Evolutionary conservation across 2,113 vertebrate genomes (phyloP), one percentile per base, ranked within the genome.

Genomic region (Neotragus moschatus): DNA sequence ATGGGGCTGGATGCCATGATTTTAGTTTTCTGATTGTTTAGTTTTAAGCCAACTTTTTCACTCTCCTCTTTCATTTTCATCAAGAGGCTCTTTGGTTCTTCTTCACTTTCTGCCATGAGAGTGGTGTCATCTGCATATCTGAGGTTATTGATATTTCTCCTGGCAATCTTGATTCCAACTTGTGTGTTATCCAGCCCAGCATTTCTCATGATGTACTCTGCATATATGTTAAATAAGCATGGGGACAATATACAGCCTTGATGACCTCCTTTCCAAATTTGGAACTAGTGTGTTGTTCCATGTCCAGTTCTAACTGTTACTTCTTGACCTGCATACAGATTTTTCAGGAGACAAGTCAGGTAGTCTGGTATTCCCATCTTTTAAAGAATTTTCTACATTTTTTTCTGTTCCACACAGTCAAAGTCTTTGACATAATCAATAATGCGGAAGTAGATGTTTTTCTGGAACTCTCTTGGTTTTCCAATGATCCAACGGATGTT

Each of bases 401-500:
- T 70, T 1, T 70, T 70, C 5, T 70, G n/a, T 12, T 36, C 19
- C 19, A 70, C n/a, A 70, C 2, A 36, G n/a, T 70, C 63, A 70
- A 70, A 36, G n/a, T 4, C 63, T 70, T 70, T 70, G n/a, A 36
- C 10, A 21, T 12, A 70, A 33, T 70, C 17, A 21, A 36, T 70
- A 36, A 36, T 1, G 4, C 63, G 36, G 9, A 70, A 36, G 7
- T 23, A 70, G n/a, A 36, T 36, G 4, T 70, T 70, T 70, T 70
- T 36, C 63, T 70, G 19, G 9, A 36, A 70, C 63, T 66, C 8
- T 36, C n/a, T 36, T 70, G 9, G n/a, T 70, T 70, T 70, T 36
- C n/a, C 5, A 0, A 12, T 23, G 17, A 70, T 70, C 19, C 9
- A 70, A 12, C 0, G 0, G n/a, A 3, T 70, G 63, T 36, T 70